A percentile compares a stretch with the other conserved stretches of the same genome.
Evolutionary conservation across 2,113 vertebrate species (phyloP).

Genomic region (Chloebia gouldiae): DNA sequence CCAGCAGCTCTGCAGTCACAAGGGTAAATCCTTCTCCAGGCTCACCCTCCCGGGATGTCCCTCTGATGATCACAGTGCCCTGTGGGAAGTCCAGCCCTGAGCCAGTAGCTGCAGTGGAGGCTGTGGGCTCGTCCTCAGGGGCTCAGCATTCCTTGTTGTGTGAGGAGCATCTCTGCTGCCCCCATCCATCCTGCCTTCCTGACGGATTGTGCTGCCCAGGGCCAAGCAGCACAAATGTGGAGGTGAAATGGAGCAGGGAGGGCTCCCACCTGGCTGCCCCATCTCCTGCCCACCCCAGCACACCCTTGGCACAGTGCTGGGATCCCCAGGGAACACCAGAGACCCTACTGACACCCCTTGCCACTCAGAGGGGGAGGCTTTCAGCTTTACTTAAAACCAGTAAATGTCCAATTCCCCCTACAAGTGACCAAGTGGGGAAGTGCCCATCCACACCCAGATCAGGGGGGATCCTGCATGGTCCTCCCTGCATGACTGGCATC

Average conservation of each 20-base stretch:
- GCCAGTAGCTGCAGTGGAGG: neutral
- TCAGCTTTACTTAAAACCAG: neutral
- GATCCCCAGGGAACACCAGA: neutral
- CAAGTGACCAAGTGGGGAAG: neutral
- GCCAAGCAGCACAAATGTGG: rapidly evolving
- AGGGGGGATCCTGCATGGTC: no score
- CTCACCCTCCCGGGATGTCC: neutral
- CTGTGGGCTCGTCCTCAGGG: rapidly evolving
- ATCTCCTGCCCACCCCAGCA: neutral
- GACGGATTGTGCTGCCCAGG: neutral
- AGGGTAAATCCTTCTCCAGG: neutral
- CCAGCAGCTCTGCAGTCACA: neutral
- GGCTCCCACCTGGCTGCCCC: neutral
- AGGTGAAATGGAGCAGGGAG: rapidly evolving
- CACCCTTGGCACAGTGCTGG: neutral
- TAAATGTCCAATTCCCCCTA: neutral
- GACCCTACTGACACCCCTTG: neutral
- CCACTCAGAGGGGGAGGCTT: neutral
- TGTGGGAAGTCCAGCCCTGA: neutral
- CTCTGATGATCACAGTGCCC: no score
- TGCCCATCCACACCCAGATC: neutral
- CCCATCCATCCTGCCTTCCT: neutral
- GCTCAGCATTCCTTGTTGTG: neutral
- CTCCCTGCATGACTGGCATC: neutral
- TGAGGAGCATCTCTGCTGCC: neutral